Evolutionary conservation across 2,888 invertebrate genomes (phyloP).

Genomic region (Malthinus flaveolus): DNA sequence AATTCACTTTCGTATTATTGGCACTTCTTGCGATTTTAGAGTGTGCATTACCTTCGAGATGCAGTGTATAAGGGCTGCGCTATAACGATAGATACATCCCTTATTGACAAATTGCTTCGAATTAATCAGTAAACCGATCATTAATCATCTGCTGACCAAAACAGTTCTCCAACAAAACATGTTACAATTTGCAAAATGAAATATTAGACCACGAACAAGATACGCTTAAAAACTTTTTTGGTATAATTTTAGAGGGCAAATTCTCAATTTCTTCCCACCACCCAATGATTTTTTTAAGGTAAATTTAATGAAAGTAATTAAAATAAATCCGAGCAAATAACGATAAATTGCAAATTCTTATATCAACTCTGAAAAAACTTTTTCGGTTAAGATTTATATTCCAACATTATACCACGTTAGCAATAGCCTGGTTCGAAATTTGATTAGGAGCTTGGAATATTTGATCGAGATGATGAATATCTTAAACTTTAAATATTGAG

Average conservation of each 20-base stretch:
- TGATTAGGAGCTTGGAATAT: slow-evolving; percentile 15
- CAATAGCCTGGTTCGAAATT: slow-evolving; percentile 15
- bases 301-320: too few relatives aligned
- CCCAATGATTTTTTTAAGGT: too few relatives aligned
- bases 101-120: background rate
- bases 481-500: slow-evolving; percentile 3
- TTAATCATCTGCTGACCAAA: slow-evolving; percentile 3
- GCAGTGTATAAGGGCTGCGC: too few relatives aligned
- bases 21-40: too few relatives aligned
- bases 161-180: background rate
- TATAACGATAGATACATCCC: too few relatives aligned
- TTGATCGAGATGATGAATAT: slow-evolving; percentile 12
- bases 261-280: background rate
- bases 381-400: slow-evolving; percentile 13
- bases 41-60: too few relatives aligned
- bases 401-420: slow-evolving; percentile 16
- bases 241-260: background rate
- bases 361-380: slow-evolving; percentile 2
- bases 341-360: slow-evolving; percentile 8
- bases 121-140: slow-evolving; percentile 5
- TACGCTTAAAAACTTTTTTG: too few relatives aligned
- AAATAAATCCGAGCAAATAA: background rate
- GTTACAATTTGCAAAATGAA: background rate
- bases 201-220: too few relatives aligned
- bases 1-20: too few relatives aligned